Evolutionary conservation across 1,140 invertebrate genomes (phyloP).

Genomic region (Stenopsyche tienmushanensis): DNA sequence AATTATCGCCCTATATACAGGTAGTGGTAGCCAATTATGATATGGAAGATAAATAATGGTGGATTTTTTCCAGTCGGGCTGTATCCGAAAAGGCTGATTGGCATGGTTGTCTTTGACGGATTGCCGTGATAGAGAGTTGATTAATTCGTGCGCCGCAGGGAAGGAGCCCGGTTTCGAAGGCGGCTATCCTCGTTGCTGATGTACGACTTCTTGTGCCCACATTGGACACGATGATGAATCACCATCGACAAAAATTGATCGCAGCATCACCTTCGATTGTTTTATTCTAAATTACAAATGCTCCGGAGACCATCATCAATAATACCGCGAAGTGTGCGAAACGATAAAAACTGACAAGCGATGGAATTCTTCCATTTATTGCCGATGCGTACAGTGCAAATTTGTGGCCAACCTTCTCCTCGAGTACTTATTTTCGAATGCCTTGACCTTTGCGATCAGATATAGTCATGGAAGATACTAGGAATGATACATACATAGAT

Average conservation of each 20-base stretch:
- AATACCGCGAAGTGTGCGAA: no score
- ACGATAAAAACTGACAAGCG: no score
- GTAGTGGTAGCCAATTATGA: neutral
- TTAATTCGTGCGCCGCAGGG: slow-evolving; percentile 12
- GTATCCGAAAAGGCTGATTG: slow-evolving; percentile 4
- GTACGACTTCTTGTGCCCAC: no score
- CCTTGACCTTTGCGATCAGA: no score
- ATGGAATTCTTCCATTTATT: neutral
- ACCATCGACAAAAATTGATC: neutral
- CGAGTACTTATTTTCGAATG: no score
- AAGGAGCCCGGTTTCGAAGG: neutral
- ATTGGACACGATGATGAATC: slow-evolving; percentile 5
- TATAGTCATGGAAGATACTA: no score
- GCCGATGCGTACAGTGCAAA: neutral
- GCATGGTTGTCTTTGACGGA: slow-evolving; percentile 18
- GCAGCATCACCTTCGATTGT: neutral
- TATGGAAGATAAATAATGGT: neutral
- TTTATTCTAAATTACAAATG: neutral
- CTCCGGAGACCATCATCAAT: neutral
- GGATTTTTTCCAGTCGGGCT: neutral
- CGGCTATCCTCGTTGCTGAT: neutral
- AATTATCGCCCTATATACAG: neutral
- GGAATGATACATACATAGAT: no score
- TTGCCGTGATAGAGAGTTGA: slow-evolving; percentile 10
- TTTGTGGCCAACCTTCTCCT: no score